A percentile compares a stretch with the other conserved stretches of the same genome.
phyloP scores from a whole-genome alignment of 2,888 invertebrate species.

The Exocentrus adspersus region DNA sequence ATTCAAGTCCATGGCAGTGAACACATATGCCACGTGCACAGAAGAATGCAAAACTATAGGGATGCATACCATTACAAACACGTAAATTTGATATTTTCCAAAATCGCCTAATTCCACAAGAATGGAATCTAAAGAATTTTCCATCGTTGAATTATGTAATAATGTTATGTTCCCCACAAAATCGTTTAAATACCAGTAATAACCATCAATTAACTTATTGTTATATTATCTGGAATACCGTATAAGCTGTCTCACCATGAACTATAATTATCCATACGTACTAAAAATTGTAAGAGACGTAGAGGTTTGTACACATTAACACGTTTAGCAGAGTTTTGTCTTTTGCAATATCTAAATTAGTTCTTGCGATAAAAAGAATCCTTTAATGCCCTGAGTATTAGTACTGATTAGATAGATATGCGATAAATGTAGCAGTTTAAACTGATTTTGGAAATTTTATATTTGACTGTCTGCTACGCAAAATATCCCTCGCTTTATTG shows the following conservation, averaged over 20 bases:
- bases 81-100: constrained; percentile 73
- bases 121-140: constrained; percentile 63
- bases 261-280: no score
- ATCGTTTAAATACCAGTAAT: no score
- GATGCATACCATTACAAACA: constrained; percentile 69
- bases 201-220: no score
- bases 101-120: constrained; percentile 71
- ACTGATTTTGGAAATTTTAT: not conserved
- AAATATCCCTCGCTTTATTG: no score
- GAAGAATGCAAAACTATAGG: constrained; percentile 73
- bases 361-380: not conserved
- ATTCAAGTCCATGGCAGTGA: constrained; percentile 74
- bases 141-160: no score
- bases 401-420: not conserved
- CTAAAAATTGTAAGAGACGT: no score
- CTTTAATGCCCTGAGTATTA: not conserved
- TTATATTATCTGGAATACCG: no score
- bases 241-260: no score
- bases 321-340: no score
- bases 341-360: not conserved
- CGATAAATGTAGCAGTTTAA: not conserved
- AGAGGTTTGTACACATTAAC: no score
- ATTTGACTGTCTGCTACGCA: no score
- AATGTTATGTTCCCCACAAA: no score
- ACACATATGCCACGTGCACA: constrained; percentile 75